Base-by-base conservation (phyloP, 2,888 invertebrate species). In the Stramonita haemastoma region DNA sequence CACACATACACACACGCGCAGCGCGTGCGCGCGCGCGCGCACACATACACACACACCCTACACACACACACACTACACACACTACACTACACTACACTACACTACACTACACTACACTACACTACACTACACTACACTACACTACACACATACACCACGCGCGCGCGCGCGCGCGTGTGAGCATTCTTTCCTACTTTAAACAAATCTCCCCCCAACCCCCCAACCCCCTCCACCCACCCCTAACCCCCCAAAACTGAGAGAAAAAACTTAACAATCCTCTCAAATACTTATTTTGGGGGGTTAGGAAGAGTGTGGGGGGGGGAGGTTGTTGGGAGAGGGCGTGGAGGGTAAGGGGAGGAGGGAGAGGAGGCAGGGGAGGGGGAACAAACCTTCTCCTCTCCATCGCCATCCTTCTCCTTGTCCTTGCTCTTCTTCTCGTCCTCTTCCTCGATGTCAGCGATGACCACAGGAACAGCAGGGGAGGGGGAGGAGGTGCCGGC, bases 341-440 rank as follows among this genome's bases (percentile, higher is more conserved):
- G 8, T 2, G 46, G 46, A 46, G 46, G 46, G 46, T 5, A 46
- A 8, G 46, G 46, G 46, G 46, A 46, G 8, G 46, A 46, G 46
- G 8, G 46, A 46, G 46, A 46, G 46, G 2, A 8, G 46, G 46
- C 8, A 8, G 46, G 46, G 46, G 46, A 5, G 46, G 46, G 46
- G 46, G 8, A 5, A 46, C 46, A 46, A 46, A 46, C 46, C 46
- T 46, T 46, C 46, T 46, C 46, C 22, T 86, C 66, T 19, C 22
- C 83, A 36, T 66, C n/a, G 57, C n/a, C 32, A 56, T 88, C 88
- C 66, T 88, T 83, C 19, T 11, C 70, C 36, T 83, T 88, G 2
- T 66, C 36, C 36, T 84, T 84, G 32, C 66, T 66, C 60, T 88
- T 46, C 79, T 77, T 46, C 60, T 79, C 81, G 6, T 88, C 88